A percentile compares a stretch with the other conserved stretches of the same genome.
Conservation (phyloP, 2,888 invertebrate species). For the Cephus pulcher region DNA sequence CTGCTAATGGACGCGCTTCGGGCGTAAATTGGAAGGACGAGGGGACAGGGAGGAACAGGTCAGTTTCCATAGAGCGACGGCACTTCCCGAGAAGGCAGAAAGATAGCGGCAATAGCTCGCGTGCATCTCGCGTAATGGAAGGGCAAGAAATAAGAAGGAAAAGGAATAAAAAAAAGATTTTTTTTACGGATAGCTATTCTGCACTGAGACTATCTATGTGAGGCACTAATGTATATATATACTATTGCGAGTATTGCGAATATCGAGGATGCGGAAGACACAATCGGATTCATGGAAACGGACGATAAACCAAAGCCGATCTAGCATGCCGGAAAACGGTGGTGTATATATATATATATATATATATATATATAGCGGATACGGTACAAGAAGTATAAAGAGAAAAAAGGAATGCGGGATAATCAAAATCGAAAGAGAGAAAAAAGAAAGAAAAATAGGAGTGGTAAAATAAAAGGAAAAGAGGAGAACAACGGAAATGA, state of each 20-base stretch:
- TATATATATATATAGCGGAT: background rate
- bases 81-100: background rate
- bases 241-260: background rate
- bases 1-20: background rate
- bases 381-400: background rate
- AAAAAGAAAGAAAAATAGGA: background rate
- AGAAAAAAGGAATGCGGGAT: background rate
- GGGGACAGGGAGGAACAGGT: background rate
- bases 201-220: background rate
- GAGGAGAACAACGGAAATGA: too few species aligned
- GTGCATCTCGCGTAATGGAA: background rate
- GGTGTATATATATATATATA: background rate
- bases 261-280: background rate
- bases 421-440: background rate
- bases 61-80: background rate
- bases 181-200: background rate
- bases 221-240: background rate
- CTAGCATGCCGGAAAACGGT: slow-evolving; percentile 10
- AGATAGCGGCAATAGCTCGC: background rate
- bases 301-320: slow-evolving; percentile 40
- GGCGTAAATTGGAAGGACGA: background rate
- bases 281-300: slow-evolving; percentile 17
- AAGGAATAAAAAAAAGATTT: background rate
- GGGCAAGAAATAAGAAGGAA: background rate
- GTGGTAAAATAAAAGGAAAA: background rate